Evolutionary conservation across 2,888 invertebrate genomes (phyloP), one percentile per base, ranked within the genome.

Genomic region (Euclidia mi): DNA sequence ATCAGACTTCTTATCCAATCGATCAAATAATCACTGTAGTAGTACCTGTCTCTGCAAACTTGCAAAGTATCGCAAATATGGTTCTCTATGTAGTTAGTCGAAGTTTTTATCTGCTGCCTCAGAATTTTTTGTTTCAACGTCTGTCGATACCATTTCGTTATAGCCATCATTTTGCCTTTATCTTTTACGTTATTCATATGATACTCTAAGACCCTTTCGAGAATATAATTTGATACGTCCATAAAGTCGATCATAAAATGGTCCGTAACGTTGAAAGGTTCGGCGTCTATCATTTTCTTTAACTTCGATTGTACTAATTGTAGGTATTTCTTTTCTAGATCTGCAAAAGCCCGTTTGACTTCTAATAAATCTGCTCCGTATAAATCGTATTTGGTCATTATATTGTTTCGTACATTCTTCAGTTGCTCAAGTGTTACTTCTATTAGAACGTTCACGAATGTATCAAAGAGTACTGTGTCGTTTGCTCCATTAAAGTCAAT

Each of bases 81-180:
- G 11, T 61, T 69, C 65, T 83, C 79, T 11, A 88, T 67, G 9
- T 57, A 49, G 35, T 81, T 76, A 0, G 58, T 56, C 1, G 79
- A 71, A n/a, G 80, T 78, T 78, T 87, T 88, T 7, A 62, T 58
- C 66, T 88, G 85, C 45, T 84, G 85, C 45, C 83, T 76, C 15
- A 80, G 43, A 41, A 88, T 79, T 51, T 80, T 88, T 18, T 85
- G 74, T 46, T 75, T 83, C 11, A 82, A 51, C 0, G 76, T 67
- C 34, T 81, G 71, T 1, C 74, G 65, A 28, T 75, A 71, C 83
- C 79, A 84, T 32, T 71, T 71, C 1, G 77, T 68, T 6, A 69
- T 61, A 14, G 44, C 18, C 31, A 62, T 12, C 25, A 77, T 45
- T 17, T 71, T 66, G 1, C 76, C 78, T 7, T 71, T 65, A 1